A percentile compares a stretch with the other conserved stretches of the same genome.
These are phyloP conservation scores for Poecilia picta DNA, from an alignment of 2,797 vertebrate genomes.

Conservation along the genomic window DNA sequence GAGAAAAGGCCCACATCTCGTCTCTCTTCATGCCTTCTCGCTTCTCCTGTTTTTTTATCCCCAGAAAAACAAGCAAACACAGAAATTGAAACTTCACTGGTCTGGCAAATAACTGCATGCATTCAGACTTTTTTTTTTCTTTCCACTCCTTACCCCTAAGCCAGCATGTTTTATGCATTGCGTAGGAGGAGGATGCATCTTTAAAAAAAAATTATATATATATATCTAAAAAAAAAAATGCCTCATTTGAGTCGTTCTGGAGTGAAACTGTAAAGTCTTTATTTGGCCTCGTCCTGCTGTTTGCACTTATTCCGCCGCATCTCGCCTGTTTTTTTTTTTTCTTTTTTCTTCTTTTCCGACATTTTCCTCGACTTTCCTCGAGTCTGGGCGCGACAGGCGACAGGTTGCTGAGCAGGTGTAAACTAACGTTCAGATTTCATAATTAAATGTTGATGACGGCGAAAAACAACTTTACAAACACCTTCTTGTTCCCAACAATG, in stretches of 20 bases:
- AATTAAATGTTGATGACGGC: conserved; percentile 53
- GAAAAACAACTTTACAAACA: conserved; percentile 49
- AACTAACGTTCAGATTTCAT: conserved; percentile 68
- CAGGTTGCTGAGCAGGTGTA: conserved; percentile 81
- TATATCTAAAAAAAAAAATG: conserved; percentile 67
- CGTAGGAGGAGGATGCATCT: conserved; percentile 58
- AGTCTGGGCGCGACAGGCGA: conserved; percentile 69
- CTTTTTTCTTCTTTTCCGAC: conserved; percentile 5
- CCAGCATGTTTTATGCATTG: conserved; percentile 80
- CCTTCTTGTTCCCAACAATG: conserved; percentile 42
- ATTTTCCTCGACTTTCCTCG: conserved; percentile 65
- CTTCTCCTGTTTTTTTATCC: conserved; percentile 47
- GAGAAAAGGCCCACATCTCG: neutral
- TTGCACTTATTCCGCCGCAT: conserved; percentile 67
- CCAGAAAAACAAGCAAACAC: conserved; percentile 60
- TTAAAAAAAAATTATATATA: neutral
- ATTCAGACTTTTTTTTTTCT: conserved; percentile 69
- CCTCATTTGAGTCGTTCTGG: conserved; percentile 79
- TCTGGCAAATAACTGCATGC: conserved; percentile 82
- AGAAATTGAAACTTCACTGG: conserved; percentile 81
- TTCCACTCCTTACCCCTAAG: conserved; percentile 71
- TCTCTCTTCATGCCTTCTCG: conserved; percentile 60
- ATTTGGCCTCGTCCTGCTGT: conserved; percentile 73
- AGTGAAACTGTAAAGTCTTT: conserved; percentile 77
- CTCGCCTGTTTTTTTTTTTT: conserved; percentile 51